Evolutionary conservation across 2,797 vertebrate species (phyloP), one percentile per base, ranked within the genome.

Genomic region (Neomorphus geoffroyi): DNA sequence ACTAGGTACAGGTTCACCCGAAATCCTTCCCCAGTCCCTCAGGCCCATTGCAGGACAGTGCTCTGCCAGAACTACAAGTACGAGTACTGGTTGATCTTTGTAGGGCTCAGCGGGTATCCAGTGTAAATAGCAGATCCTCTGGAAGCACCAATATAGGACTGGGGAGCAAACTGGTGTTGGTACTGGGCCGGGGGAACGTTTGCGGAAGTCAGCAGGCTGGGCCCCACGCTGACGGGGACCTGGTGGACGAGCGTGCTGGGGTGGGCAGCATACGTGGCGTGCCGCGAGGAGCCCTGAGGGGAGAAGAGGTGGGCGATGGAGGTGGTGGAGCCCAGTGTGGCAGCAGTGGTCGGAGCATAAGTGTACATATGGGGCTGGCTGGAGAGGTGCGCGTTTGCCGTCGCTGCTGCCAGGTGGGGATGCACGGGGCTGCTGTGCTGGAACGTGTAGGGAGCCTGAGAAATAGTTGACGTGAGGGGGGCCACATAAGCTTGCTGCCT

Each of bases 41-140:
- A 57, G 92, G 92, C 93, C 96, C 88, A 83, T 77, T 90, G 92
- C 95, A 90, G 94, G 94, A 89, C 91, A 89, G 93, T 45, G 93
- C 91, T 86, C 73, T 67, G 26, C 51, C 7, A 62, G 67, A 93
- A 87, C 97, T 98, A 99, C 97, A 99, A 98, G 98, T 98, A 99
- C 6, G 99, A 99, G 96, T 98, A 99, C 97, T 99, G 99, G 98
- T 98, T 99, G 96, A 99, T 98, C 97, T 99, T 99, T 46, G 99
- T 98, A 65, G 99, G 99, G 97, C 99, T 99, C 84, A 99, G 98
- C 86, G 98, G 99, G 96, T 99, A 99, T 96, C 99, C 98, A 96
- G 98, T 98, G 97, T 99, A 99, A 87, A 99, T 98, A 93, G 99
- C 97, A 71, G 97, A 98, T 74, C 99, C 98, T 96, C 98, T 98